phyloP scores from a whole-genome alignment of 2,113 vertebrate species.

The Festucalex cinctus region DNA sequence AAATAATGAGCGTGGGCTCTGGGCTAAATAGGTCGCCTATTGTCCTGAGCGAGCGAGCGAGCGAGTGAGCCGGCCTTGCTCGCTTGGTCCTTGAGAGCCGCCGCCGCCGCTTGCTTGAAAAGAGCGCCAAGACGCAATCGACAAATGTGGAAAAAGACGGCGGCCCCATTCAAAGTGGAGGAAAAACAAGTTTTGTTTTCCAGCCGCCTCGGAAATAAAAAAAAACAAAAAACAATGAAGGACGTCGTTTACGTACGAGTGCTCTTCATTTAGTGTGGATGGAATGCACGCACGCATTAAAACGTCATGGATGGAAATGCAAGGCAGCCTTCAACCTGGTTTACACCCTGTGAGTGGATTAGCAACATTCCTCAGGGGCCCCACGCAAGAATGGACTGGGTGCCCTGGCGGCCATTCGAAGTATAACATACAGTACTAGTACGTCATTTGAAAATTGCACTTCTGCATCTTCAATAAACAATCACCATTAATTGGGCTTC shows the following conservation, averaged over 20 bases:
- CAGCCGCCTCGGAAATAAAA: neutral
- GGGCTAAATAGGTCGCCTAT: neutral
- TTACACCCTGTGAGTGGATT: no score
- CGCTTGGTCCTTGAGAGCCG: neutral
- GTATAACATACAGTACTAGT: no score
- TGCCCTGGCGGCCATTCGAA: no score
- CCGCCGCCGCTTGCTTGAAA: neutral
- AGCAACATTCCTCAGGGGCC: no score
- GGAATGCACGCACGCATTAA: neutral
- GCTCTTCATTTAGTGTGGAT: neutral
- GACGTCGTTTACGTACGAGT: neutral
- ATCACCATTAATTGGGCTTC: no score
- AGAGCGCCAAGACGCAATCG: neutral
- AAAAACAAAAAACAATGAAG: neutral
- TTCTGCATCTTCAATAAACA: no score
- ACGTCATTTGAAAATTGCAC: no score
- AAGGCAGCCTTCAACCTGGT: neutral
- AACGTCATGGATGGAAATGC: neutral
- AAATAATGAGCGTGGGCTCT: neutral
- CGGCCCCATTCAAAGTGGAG: no score
- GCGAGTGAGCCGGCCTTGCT: neutral
- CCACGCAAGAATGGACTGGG: no score
- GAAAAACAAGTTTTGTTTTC: neutral
- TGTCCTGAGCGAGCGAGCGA: neutral
- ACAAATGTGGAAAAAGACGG: no score